A percentile compares a stretch with the other conserved stretches of the same genome.
Conservation (phyloP, 2,113 vertebrate genomes). For the Pavo muticus region DNA sequence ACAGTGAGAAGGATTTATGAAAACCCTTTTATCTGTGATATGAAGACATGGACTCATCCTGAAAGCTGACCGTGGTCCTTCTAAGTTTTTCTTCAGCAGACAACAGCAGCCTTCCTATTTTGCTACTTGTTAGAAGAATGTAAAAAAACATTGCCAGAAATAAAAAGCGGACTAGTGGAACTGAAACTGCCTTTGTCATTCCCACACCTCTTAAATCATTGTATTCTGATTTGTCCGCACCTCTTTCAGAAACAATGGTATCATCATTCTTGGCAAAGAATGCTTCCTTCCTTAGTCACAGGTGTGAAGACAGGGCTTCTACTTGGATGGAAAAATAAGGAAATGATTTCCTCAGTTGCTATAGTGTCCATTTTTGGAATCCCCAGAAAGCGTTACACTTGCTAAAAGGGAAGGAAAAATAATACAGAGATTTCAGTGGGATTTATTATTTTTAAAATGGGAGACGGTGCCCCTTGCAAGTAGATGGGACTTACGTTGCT, state of each 20-base stretch:
- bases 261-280: not conserved
- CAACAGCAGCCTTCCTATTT: not conserved
- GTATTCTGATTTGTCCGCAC: not conserved
- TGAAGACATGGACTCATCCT: not conserved
- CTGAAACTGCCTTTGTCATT: not conserved
- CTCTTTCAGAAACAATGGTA: slow-evolving; percentile 1
- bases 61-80: not conserved
- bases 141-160: not conserved
- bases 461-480: not conserved
- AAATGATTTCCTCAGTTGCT: not conserved
- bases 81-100: not conserved
- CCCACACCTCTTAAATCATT: not conserved
- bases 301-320: not conserved
- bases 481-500: not conserved
- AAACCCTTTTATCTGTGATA: not conserved
- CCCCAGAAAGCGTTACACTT: not conserved
- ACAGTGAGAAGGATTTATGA: not conserved
- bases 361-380: not conserved
- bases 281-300: slow-evolving; percentile 12
- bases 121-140: not conserved
- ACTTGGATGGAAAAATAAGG: not conserved
- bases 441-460: not conserved
- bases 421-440: not conserved
- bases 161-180: not conserved
- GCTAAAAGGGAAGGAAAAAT: not conserved